Conservation (phyloP, 2,797 vertebrate genomes). For the Anableps anableps region DNA sequence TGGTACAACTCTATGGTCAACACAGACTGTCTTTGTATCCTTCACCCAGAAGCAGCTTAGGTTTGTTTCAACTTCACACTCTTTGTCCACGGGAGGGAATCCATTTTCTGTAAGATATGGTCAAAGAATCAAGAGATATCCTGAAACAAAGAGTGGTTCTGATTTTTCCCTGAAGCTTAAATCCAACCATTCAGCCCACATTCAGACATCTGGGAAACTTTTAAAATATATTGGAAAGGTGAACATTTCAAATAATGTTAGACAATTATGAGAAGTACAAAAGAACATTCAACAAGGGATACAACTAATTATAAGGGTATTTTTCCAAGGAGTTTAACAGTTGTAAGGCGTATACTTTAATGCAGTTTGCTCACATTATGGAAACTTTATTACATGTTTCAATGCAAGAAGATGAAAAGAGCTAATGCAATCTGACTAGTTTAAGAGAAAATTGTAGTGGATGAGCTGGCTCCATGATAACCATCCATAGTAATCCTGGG, state of each 20-base stretch:
- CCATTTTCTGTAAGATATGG: neutral
- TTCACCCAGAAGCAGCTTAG: neutral
- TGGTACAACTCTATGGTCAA: neutral
- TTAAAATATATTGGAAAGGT: neutral
- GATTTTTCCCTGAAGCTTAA: no score
- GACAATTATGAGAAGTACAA: neutral
- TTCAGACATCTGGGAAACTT: neutral
- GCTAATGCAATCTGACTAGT: neutral
- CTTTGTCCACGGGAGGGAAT: neutral
- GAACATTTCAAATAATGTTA: neutral
- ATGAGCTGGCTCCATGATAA: constrained; percentile 41
- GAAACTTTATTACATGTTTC: neutral
- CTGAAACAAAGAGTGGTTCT: neutral
- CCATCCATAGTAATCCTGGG: constrained; percentile 41
- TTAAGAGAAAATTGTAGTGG: constrained; percentile 4
- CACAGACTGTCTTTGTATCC: neutral
- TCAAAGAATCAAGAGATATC: neutral
- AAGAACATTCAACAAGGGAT: neutral
- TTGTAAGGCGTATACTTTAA: neutral
- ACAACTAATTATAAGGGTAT: neutral
- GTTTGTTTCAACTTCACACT: neutral
- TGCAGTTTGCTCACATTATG: neutral
- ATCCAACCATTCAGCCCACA: neutral
- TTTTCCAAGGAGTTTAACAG: neutral
- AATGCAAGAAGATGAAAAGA: neutral